A percentile compares a stretch with the other conserved stretches of the same genome.
Conservation (phyloP, 2,888 invertebrate species). For the Zygothrica quintamaculata region DNA sequence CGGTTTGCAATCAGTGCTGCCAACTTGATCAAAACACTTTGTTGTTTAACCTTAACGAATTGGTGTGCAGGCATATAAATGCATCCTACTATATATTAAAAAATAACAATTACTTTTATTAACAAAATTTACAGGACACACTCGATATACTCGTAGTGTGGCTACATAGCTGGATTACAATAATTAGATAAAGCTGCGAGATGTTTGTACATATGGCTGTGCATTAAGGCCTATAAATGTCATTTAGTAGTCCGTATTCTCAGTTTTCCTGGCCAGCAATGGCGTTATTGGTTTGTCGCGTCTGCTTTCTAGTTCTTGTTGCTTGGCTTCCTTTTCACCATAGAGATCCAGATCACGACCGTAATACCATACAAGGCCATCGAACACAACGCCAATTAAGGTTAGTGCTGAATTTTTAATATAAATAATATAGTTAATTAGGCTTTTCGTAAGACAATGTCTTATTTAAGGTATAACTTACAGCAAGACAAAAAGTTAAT, state of each 20-base stretch:
- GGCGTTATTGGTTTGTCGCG: constrained; percentile 80
- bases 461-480: constrained; percentile 73
- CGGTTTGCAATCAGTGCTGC: too few relatives aligned
- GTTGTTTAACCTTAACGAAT: too few relatives aligned
- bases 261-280: constrained; percentile 65
- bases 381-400: constrained; percentile 86
- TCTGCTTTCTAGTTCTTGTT: constrained; percentile 56
- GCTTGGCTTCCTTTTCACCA: constrained; percentile 83
- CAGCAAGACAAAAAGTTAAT: constrained; percentile 86
- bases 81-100: constrained; percentile 43
- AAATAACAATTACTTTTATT: constrained; percentile 30
- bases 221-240: constrained; percentile 13
- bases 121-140: constrained; percentile 26
- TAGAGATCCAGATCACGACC: constrained; percentile 87
- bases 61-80: too few relatives aligned
- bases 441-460: not conserved
- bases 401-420: constrained; percentile 86
- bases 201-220: constrained; percentile 65
- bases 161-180: constrained; percentile 14
- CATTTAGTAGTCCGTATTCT: constrained; percentile 35
- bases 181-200: constrained; percentile 31
- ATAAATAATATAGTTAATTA: not conserved
- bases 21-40: not conserved
- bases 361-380: constrained; percentile 87
- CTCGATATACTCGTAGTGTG: not conserved